A percentile compares a stretch with the other conserved stretches of the same genome.
These are phyloP conservation scores for Pipistrellus kuhlii DNA, from an alignment of 2,797 vertebrate species.

Conservation along the genomic window DNA sequence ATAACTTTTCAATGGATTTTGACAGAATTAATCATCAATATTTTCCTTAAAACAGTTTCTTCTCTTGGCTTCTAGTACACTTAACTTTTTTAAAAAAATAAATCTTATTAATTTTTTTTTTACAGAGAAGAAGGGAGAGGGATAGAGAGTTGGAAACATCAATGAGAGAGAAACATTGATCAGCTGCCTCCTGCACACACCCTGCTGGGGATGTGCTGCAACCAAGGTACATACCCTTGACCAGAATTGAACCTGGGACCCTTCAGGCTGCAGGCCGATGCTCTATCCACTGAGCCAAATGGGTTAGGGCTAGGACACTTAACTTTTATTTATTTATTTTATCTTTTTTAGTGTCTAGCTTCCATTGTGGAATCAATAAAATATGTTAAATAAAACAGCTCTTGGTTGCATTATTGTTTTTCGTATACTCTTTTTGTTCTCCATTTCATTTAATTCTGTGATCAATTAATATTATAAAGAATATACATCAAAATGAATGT, in stretches of 20 bases:
- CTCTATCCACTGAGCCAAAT: too few relatives aligned
- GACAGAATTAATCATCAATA: background rate
- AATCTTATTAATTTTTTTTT: too few relatives aligned
- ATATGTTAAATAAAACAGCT: background rate
- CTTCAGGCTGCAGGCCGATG: too few relatives aligned
- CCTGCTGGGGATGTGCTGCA: too few relatives aligned
- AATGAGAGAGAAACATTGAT: too few relatives aligned
- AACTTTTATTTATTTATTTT: background rate
- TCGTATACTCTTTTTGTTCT: background rate
- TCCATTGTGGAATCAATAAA: too few relatives aligned
- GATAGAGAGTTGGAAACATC: too few relatives aligned
- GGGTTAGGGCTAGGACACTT: background rate
- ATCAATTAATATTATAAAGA: background rate
- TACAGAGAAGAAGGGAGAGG: too few relatives aligned
- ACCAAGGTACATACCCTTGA: too few relatives aligned
- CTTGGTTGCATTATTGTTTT: background rate
- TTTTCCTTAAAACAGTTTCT: background rate
- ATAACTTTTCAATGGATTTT: background rate
- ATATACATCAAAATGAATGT: background rate
- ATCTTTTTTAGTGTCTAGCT: background rate
- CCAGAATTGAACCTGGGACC: too few relatives aligned
- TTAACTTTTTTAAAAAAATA: background rate
- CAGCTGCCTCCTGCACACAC: too few relatives aligned
- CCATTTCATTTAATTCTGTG: background rate
- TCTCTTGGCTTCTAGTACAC: background rate